Percentiles rank a stretch among this genome's conserved stretches.
Evolutionary conservation across 2,113 vertebrate genomes (phyloP).

Genomic region (Cyprinodon tularosa): DNA sequence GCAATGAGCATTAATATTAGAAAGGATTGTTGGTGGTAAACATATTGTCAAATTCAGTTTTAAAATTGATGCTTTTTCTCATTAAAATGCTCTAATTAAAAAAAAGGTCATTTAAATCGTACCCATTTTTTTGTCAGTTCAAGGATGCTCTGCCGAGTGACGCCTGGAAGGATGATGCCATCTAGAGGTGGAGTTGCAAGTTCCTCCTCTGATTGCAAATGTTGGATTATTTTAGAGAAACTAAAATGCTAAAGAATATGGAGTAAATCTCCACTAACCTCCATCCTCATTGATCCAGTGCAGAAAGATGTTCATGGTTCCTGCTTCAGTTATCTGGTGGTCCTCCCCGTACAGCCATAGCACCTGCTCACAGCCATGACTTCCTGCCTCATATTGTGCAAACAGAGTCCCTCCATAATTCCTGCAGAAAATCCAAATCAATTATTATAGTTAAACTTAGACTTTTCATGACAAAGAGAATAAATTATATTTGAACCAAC

Average conservation of each 20-base stretch:
- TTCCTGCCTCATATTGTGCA: slow-evolving; percentile 84
- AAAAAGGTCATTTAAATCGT: slow-evolving; percentile 31
- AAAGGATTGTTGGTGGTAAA: no score
- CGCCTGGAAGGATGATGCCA: slow-evolving; percentile 90
- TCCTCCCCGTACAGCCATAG: slow-evolving; percentile 91
- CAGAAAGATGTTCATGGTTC: slow-evolving; percentile 95
- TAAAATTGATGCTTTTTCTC: background rate
- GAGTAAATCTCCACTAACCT: slow-evolving; percentile 71
- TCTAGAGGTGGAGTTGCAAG: slow-evolving; percentile 91
- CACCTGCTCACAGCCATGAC: slow-evolving; percentile 88
- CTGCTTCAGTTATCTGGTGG: slow-evolving; percentile 90
- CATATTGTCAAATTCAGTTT: no score
- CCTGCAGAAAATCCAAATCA: slow-evolving; percentile 67
- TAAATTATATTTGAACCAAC: slow-evolving; percentile 67
- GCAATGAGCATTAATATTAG: background rate
- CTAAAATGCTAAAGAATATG: background rate
- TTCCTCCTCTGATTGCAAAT: slow-evolving; percentile 83
- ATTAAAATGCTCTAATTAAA: background rate
- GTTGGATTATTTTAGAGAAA: background rate
- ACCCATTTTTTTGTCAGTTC: slow-evolving; percentile 87
- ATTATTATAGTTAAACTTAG: background rate
- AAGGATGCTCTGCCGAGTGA: slow-evolving; percentile 88
- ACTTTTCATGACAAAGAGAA: background rate
- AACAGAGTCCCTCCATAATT: slow-evolving; percentile 87
- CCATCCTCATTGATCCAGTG: slow-evolving; percentile 92